These are phyloP conservation scores for Heliothis subflexa DNA, from an alignment of 1,140 invertebrate genomes.

Conservation along the genomic window DNA sequence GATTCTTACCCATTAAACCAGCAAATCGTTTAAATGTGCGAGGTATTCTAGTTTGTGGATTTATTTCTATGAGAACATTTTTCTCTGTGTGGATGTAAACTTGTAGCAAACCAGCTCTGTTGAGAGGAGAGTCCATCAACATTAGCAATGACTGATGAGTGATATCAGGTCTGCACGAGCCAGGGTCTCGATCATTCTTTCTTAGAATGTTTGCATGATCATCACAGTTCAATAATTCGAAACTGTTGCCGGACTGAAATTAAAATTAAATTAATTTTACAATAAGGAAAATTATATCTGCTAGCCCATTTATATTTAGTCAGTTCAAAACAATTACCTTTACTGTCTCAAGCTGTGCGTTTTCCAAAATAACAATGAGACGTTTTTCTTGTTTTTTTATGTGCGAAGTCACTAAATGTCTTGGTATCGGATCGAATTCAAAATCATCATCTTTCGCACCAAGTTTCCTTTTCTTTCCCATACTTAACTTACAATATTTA, in stretches of 20 bases:
- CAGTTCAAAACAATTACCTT: slow-evolving; percentile 88
- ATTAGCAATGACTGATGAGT: slow-evolving; percentile 98
- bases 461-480: slow-evolving; percentile 90
- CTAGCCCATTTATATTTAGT: no score
- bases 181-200: slow-evolving; percentile 94
- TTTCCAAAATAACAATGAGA: slow-evolving; percentile 97
- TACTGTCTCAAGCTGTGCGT: slow-evolving; percentile 97
- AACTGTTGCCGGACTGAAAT: slow-evolving; percentile 92
- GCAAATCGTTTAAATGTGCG: slow-evolving; percentile 99
- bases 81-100: slow-evolving; percentile 98
- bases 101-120: slow-evolving; percentile 94
- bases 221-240: slow-evolving; percentile 97
- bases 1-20: slow-evolving; percentile 95
- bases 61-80: slow-evolving; percentile 99
- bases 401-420: slow-evolving; percentile 89
- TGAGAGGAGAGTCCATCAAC: slow-evolving; percentile 98
- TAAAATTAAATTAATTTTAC: slow-evolving; percentile 6
- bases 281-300: no score
- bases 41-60: slow-evolving; percentile 99
- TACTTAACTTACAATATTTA: slow-evolving; percentile 56
- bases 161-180: slow-evolving; percentile 96
- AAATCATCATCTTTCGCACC: slow-evolving; percentile 87
- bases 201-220: slow-evolving; percentile 94
- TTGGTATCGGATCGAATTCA: slow-evolving; percentile 89
- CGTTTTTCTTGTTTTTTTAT: slow-evolving; percentile 94